Evolutionary conservation across 2,113 vertebrate species (phyloP), one percentile per base, ranked within the genome.

Genomic region (Laterallus jamaicensis): DNA sequence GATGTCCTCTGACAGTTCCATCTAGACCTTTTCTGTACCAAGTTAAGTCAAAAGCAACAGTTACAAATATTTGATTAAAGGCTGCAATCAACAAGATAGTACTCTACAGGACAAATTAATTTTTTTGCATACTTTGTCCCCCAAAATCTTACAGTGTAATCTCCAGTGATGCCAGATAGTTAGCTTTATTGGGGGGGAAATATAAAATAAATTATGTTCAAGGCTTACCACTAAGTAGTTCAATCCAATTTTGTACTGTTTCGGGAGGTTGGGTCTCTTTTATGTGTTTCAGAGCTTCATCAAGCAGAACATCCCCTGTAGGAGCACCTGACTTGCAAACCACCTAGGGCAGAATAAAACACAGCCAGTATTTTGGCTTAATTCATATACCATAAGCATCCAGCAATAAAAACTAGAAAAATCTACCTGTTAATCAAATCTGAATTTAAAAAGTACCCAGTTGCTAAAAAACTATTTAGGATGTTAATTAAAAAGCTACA

Each of bases 211-310:
- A 4, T 86, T 64, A 90, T 47, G 76, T 74, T 62, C 32, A 59
- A 87, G 37, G 93, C 99, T 98, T 98, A 99, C 99, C 99, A 87
- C 99, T 99, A 94, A 99, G 99, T 68, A 99, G 98, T 73, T 99
- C 99, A 70, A 99, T 99, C 99, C 99, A 99, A 97, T 99, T 99
- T 95, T 99, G 99, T 77, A 99, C 99, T 1, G 99, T 99, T 98
- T 99, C 99, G 20, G 99, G 99, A 47, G 99, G 99, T 1, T 99
- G 99, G 5, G 99, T 99, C 90, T 99, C 99, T 96, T 99, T 99
- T 95, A 99, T 98, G 82, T 99, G 99, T 96, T 99, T 99, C 66
- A 99, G 97, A 91, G 99, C 99, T 98, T 99, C 99, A 85, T 99
- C 99, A 92, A 99, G 98, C 74, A 99, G 98, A 96, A 99, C 99